Evolutionary conservation across 2,113 vertebrate species (phyloP), one percentile per base, ranked within the genome.

Genomic region (Alosa alosa): DNA sequence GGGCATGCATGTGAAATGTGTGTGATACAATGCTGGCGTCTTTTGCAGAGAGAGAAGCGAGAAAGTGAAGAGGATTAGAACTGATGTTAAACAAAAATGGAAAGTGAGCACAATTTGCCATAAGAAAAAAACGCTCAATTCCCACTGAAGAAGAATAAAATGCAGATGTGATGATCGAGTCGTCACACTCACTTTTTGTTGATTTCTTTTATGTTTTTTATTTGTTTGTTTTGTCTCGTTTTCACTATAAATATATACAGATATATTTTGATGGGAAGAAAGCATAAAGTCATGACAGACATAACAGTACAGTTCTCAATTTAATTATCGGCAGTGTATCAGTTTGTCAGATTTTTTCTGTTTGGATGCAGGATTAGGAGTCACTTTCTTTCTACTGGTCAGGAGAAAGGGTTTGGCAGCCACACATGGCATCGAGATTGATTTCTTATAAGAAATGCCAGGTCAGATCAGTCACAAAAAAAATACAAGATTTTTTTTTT

Each of bases 1-100:
- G 91, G 94, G 94, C 94, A 94, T 96, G 95, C 94, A 94, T 95
- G 94, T 94, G 93, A 96, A 94, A 92, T 94, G 94, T 94, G 93
- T 94, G 93, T 94, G 94, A 94, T 84, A 92, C 94, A 94, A 93
- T 94, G 93, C 93, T 94, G 94, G 93, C 94, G 92, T 95, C 92
- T 95, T 78, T 93, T 95, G 91, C 92, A 92, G 91, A 93, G 91
- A 93, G 93, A 85, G 93, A 93, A 89, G 88, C 91, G 10, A 6
- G 72, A 15, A 17, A 39, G 72, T 17, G 39, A 15, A 90, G 90
- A 92, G 92, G 91, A 93, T 93, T 85, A 92, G 88, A 91, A 92
- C 93, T 92, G 91, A 93, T 83, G 86, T 91, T 86, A 91, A 92
- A 87, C 49, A 81, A 41, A 83, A 25, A 52, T 57, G 39, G 20